phyloP scores from a whole-genome alignment of 2,797 vertebrate species.

The Megaceryle alcyon region DNA sequence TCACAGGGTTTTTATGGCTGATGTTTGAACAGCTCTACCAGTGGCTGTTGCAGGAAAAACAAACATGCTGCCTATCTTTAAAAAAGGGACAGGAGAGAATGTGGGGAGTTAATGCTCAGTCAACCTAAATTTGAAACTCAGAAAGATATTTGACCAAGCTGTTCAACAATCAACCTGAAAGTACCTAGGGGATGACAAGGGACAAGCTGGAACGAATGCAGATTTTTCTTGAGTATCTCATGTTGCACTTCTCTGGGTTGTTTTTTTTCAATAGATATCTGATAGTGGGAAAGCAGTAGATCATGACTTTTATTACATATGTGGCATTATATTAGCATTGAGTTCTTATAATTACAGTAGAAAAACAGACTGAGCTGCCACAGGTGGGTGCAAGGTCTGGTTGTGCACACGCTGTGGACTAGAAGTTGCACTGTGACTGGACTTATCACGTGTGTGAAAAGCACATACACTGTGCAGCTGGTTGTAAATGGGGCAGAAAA shows the following conservation, averaged over 20 bases:
- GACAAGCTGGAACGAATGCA: neutral
- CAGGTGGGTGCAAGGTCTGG: neutral
- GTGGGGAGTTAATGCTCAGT: conserved; percentile 53
- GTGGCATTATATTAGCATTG: neutral
- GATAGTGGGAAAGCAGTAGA: neutral
- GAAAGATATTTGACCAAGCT: conserved; percentile 55
- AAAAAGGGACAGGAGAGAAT: conserved; percentile 47
- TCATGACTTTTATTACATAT: neutral
- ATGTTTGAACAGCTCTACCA: conserved; percentile 64
- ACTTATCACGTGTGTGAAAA: neutral
- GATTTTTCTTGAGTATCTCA: neutral
- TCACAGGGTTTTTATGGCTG: conserved; percentile 49
- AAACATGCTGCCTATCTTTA: conserved; percentile 59
- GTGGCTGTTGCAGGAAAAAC: conserved; percentile 62
- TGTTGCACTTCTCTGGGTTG: fast-evolving
- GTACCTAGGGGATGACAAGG: neutral
- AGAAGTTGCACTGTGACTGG: neutral
- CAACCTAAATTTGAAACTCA: conserved; percentile 64
- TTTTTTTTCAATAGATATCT: neutral
- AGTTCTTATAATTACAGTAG: neutral
- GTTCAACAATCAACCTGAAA: neutral
- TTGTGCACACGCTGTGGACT: neutral
- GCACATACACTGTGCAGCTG: neutral
- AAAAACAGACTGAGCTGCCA: neutral
- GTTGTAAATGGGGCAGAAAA: neutral